Evolutionary conservation across 1,140 invertebrate genomes (phyloP), one percentile per base, ranked within the genome.

Genomic region (Aphelinus certus): DNA sequence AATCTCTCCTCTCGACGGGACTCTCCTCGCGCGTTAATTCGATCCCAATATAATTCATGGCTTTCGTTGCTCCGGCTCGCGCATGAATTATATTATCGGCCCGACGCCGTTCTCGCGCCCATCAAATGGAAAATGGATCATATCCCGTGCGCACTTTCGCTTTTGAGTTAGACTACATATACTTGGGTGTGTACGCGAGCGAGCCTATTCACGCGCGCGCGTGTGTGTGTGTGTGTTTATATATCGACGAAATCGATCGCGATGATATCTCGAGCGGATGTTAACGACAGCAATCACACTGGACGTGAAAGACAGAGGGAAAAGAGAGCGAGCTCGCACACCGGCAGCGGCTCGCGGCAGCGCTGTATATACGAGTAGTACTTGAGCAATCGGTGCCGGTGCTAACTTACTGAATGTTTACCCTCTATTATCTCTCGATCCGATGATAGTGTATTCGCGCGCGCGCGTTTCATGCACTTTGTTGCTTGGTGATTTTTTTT

Each of bases 91-190:
- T 55, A 55, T 56, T 46, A 56, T 55, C 60, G 3, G 63, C 10
- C 26, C 48, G 51, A 65, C 43, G 49, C n/a, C 49, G 51, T 53
- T 65, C 63, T 65, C 63, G 63, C 63, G 48, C 63, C 63, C 63
- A 65, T 65, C 63, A 51, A 65, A 65, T 51, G 26, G 49, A 51
- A 65, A 65, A 65, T 43, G 63, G 63, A 65, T 65, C 49, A 65
- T 51, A 65, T 53, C 63, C 48, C 48, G 63, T 3, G 3, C 61
- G 63, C 3, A 73, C 64, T 73, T 73, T 73, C 72, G 72, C 72
- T 73, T 65, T 65, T 26, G 71, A 65, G 26, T 26, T 26, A 26
- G 26, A 26, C 26, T 26, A 26, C 26, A 26, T 26, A 26, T 26
- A 26, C 26, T 26, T 26, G 26, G 26, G 26, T 26, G 26, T 26